A percentile compares a stretch with the other conserved stretches of the same genome.
These are phyloP conservation scores for Panopea generosa DNA, from an alignment of 2,888 invertebrate species.

Conservation along the genomic window DNA sequence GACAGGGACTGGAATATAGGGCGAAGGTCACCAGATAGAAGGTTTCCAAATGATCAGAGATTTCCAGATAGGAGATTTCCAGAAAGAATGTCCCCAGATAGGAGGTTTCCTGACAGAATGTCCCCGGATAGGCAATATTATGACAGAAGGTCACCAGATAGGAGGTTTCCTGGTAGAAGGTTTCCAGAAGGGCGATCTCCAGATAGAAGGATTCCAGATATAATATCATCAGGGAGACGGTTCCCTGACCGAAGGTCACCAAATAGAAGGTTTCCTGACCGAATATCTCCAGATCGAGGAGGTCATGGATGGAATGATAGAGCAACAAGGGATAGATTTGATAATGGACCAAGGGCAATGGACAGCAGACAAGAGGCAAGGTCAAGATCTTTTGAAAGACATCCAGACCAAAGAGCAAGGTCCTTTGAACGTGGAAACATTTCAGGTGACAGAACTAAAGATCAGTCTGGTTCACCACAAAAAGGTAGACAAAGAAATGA, in stretches of 20 bases:
- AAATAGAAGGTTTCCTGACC: neutral
- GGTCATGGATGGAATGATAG: conserved; percentile 21
- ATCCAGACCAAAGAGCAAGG: neutral
- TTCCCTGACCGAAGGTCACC: neutral
- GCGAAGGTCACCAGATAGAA: conserved; percentile 7
- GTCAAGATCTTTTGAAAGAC: conserved; percentile 21
- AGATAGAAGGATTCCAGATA: neutral
- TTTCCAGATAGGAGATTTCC: conserved; percentile 2
- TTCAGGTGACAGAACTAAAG: neutral
- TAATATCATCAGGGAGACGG: too few relatives aligned
- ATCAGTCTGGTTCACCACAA: conserved; percentile 14
- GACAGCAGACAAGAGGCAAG: conserved; percentile 13
- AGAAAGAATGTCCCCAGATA: neutral
- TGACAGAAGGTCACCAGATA: conserved; percentile 4
- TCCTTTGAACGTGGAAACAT: conserved; percentile 9
- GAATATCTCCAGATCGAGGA: neutral
- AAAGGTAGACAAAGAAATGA: conserved; percentile 2
- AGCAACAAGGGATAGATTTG: conserved; percentile 14
- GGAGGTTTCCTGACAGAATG: neutral
- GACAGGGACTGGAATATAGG: neutral
- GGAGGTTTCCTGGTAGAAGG: conserved; percentile 1
- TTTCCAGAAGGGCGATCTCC: neutral
- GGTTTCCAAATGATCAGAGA: neutral
- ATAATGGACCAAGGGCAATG: conserved; percentile 8
- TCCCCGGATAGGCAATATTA: neutral